phyloP scores from a whole-genome alignment of 2,113 vertebrate species.

The Lophochroa leadbeateri region DNA sequence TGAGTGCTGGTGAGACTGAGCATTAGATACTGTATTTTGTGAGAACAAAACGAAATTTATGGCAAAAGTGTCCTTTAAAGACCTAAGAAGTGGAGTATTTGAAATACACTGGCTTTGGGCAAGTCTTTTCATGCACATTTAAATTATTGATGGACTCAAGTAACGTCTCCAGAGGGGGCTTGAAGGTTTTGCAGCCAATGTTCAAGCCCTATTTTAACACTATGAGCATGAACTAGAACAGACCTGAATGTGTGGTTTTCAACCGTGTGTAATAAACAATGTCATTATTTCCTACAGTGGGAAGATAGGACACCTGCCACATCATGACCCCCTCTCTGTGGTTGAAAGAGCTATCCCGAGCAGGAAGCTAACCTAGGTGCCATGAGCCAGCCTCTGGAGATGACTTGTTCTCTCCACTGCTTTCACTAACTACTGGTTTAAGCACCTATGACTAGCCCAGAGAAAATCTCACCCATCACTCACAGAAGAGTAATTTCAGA shows the following conservation, averaged over 20 bases:
- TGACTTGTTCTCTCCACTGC: neutral
- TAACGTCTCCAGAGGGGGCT: neutral
- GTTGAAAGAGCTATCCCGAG: neutral
- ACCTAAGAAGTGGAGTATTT: neutral
- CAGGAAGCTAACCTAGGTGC: neutral
- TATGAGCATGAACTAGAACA: slow-evolving; percentile 22
- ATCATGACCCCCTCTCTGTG: neutral
- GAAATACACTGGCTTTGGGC: slow-evolving; percentile 27
- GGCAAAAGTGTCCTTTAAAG: slow-evolving; percentile 4
- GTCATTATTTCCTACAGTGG: neutral
- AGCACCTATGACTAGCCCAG: neutral
- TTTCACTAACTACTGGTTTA: neutral
- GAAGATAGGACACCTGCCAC: neutral
- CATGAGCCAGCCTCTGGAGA: neutral
- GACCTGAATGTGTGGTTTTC: neutral
- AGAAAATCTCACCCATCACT: neutral
- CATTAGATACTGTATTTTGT: neutral
- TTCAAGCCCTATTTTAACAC: slow-evolving; percentile 10
- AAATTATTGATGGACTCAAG: slow-evolving; percentile 57
- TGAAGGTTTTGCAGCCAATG: neutral
- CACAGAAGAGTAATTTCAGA: neutral
- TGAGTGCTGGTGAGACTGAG: neutral
- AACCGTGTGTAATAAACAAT: slow-evolving; percentile 1
- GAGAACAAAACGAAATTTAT: neutral
- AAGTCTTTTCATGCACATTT: slow-evolving; percentile 54